Percentiles rank a stretch among this genome's conserved stretches.
Conservation (phyloP, 53 echinoderm and acorn worm genomes). For the Apostichopus leukothele region DNA sequence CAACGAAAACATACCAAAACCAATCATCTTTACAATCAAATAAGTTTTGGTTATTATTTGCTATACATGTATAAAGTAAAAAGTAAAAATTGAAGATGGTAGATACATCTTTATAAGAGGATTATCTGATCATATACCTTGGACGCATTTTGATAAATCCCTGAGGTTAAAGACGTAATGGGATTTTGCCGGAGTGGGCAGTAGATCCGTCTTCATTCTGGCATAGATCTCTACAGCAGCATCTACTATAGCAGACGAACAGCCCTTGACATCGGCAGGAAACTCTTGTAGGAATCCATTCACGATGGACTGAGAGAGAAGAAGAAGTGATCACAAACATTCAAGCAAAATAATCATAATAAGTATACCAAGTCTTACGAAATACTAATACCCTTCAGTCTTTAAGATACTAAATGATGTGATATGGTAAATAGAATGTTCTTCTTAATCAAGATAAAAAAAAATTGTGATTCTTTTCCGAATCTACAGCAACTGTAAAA, state of each 20-base stretch:
- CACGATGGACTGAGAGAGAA: slow-evolving; percentile 73
- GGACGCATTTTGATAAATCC: slow-evolving; percentile 97
- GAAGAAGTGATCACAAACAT: background rate
- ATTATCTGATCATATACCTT: slow-evolving; percentile 60
- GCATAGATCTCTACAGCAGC: slow-evolving; percentile 98
- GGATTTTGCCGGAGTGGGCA: slow-evolving; percentile 97
- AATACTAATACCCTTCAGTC: too few species aligned
- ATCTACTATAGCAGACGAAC: slow-evolving; percentile 64
- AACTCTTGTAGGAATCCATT: slow-evolving; percentile 93
- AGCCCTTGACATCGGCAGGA: slow-evolving; percentile 78
- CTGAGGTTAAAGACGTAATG: slow-evolving; percentile 98
- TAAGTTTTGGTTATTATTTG: too few species aligned
- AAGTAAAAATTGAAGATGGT: too few species aligned
- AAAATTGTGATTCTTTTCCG: too few species aligned
- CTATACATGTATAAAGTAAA: too few species aligned
- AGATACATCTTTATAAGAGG: too few species aligned
- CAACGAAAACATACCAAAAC: too few species aligned
- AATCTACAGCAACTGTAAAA: too few species aligned
- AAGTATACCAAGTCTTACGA: background rate
- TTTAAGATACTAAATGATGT: too few species aligned
- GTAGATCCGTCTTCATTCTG: slow-evolving; percentile 97
- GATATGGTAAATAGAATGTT: too few species aligned
- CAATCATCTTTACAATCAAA: too few species aligned
- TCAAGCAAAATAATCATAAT: background rate
- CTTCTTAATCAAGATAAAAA: too few species aligned